These are phyloP conservation scores for Plumapathes pennacea DNA, from an alignment of 92 coral and sea anemone species.

Conservation along the genomic window DNA sequence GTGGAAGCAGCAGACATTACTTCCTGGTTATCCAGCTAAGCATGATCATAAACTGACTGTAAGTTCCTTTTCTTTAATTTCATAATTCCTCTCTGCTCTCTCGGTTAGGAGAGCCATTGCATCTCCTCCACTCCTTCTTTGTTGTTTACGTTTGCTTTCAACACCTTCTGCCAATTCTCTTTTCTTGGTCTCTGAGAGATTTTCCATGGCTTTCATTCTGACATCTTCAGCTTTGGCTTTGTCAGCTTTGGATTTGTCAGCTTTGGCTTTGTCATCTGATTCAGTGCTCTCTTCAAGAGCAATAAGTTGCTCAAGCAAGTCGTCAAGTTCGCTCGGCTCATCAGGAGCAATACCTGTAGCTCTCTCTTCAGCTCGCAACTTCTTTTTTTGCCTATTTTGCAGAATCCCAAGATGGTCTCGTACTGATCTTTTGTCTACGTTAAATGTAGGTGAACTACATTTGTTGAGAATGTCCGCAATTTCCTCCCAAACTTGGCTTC, in stretches of 20 bases:
- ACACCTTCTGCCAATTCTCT: conserved; percentile 15
- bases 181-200: conserved; percentile 24
- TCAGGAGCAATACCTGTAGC: conserved; percentile 37
- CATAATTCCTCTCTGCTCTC: conserved; percentile 20
- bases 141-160: conserved; percentile 9
- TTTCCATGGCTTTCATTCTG: conserved; percentile 35
- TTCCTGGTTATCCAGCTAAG: too few relatives aligned
- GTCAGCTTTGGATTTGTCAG: conserved; percentile 5
- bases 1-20: conserved; percentile 4
- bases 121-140: conserved; percentile 44
- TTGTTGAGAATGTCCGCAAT: not conserved
- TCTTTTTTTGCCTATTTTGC: conserved; percentile 25
- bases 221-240: conserved; percentile 44
- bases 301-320: conserved; percentile 14
- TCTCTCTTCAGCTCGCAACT: conserved; percentile 27
- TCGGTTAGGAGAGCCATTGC: conserved; percentile 22
- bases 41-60: too few relatives aligned
- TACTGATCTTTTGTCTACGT: conserved; percentile 10
- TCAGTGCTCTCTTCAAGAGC: conserved; percentile 28
- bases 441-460: conserved; percentile 7
- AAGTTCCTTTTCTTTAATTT: conserved; percentile 11
- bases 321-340: conserved; percentile 26
- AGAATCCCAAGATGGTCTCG: too few relatives aligned
- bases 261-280: conserved; percentile 18
- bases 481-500: too few relatives aligned